Conservation (phyloP, 2,888 invertebrate species). For the Dicyrtomina minuta region DNA sequence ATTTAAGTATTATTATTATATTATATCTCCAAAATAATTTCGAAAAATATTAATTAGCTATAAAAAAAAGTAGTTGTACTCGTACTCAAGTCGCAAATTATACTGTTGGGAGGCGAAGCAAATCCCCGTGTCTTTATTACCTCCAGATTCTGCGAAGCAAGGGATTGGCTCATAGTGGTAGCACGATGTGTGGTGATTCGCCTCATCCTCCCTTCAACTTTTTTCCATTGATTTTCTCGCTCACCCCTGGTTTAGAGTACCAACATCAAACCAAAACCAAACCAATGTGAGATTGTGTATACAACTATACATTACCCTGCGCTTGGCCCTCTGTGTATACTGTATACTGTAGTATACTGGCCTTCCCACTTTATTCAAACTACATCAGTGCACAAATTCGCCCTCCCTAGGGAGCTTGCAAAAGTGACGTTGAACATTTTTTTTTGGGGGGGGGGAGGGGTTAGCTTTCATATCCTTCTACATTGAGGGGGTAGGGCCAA, state of each 20-base stretch:
- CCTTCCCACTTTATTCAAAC: background rate
- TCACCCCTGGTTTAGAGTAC: background rate
- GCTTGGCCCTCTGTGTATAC: background rate
- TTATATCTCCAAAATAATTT: too few relatives aligned
- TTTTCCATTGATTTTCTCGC: conserved; percentile 14
- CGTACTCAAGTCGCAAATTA: conserved; percentile 7
- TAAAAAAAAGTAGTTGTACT: background rate
- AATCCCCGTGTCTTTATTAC: conserved; percentile 19
- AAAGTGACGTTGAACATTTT: too few relatives aligned
- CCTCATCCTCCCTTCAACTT: background rate
- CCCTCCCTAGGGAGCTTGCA: too few relatives aligned
- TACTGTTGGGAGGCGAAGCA: background rate
- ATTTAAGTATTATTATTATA: too few relatives aligned
- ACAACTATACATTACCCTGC: too few relatives aligned
- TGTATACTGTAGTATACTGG: background rate
- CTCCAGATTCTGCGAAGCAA: conserved; percentile 12
- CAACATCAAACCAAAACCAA: background rate
- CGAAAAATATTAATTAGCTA: too few relatives aligned
- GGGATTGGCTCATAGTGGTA: conserved; percentile 13
- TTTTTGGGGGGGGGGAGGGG: too few relatives aligned
- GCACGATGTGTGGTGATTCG: conserved; percentile 12
- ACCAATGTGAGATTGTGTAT: background rate
- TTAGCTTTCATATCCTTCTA: too few relatives aligned
- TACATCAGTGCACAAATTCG: too few relatives aligned
- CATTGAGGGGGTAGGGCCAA: too few relatives aligned